A percentile compares a stretch with the other conserved stretches of the same genome.
Conservation (phyloP, 1,140 invertebrate species). For the Colletes gigas region DNA sequence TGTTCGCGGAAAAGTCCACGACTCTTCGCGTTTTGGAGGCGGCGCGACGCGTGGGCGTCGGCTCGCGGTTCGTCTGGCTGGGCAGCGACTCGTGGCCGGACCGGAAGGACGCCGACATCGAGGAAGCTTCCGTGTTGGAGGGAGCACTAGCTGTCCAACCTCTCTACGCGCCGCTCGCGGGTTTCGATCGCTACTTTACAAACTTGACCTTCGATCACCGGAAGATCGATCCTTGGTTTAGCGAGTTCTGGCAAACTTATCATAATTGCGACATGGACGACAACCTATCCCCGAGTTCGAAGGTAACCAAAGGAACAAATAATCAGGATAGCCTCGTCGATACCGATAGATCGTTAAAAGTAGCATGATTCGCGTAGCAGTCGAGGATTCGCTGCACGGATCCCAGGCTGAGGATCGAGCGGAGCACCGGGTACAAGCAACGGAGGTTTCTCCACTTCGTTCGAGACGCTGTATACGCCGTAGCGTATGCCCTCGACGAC, state of each 20-base stretch:
- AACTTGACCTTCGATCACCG: constrained; percentile 73
- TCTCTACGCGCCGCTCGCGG: constrained; percentile 75
- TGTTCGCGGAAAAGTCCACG: constrained; percentile 82
- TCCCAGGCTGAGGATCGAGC: constrained; percentile 42
- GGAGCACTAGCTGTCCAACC: constrained; percentile 83
- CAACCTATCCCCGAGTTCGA: too few relatives aligned
- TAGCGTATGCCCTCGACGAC: constrained; percentile 81
- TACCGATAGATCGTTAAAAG: neutral
- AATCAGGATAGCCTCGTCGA: too few relatives aligned
- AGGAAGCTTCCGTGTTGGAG: constrained; percentile 75
- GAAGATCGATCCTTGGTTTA: constrained; percentile 83
- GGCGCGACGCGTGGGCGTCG: constrained; percentile 72
- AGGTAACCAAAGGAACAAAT: too few relatives aligned
- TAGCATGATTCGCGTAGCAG: neutral
- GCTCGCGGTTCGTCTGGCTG: constrained; percentile 81
- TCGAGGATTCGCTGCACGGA: neutral
- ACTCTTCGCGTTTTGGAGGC: constrained; percentile 79
- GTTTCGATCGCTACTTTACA: constrained; percentile 83
- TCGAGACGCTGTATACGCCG: constrained; percentile 82
- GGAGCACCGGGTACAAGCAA: constrained; percentile 74
- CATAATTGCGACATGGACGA: constrained; percentile 77
- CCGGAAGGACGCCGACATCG: constrained; percentile 46
- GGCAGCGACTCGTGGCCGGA: constrained; percentile 83
- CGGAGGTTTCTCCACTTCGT: constrained; percentile 82
- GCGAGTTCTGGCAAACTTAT: constrained; percentile 85